Percentiles rank a stretch among this genome's conserved stretches.
Evolutionary conservation across 2,113 vertebrate species (phyloP).

Genomic region (Morone saxatilis): DNA sequence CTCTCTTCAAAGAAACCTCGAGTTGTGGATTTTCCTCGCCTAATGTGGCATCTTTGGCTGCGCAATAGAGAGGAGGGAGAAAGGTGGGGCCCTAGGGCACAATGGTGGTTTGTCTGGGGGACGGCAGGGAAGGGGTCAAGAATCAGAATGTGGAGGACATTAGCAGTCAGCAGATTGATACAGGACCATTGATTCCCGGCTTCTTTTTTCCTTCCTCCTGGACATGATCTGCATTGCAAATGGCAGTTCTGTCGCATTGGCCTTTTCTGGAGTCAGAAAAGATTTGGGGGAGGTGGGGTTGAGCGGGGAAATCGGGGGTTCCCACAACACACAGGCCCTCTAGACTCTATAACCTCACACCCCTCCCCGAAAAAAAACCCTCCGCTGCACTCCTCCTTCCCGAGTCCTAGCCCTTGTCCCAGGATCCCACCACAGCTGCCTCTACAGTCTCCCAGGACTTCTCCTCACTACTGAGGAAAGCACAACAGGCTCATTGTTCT

Average conservation of each 20-base stretch:
- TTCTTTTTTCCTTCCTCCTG: conserved; percentile 74
- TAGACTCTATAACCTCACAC: conserved; percentile 72
- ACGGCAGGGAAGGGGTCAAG: conserved; percentile 85
- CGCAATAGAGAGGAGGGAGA: conserved; percentile 66
- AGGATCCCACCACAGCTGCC: conserved; percentile 84
- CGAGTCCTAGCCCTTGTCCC: conserved; percentile 69
- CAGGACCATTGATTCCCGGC: conserved; percentile 86
- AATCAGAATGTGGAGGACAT: conserved; percentile 89
- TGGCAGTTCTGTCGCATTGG: conserved; percentile 76
- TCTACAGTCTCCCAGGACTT: conserved; percentile 81
- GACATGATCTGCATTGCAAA: conserved; percentile 90
- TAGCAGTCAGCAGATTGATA: conserved; percentile 89
- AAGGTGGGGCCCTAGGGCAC: conserved; percentile 77
- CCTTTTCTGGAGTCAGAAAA: conserved; percentile 82
- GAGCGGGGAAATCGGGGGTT: conserved; percentile 72
- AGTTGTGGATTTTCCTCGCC: conserved; percentile 84
- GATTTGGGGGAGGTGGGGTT: conserved; percentile 52
- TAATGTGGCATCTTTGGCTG: conserved; percentile 84
- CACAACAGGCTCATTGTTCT: conserved; percentile 86
- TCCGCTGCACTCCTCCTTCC: conserved; percentile 65
- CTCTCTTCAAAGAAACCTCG: conserved; percentile 75
- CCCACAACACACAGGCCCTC: conserved; percentile 84
- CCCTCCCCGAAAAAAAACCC: conserved; percentile 50
- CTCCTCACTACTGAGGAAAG: conserved; percentile 74
- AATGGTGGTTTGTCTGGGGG: conserved; percentile 82